Conservation (phyloP, 2,888 invertebrate species). For the Bombylius major region DNA sequence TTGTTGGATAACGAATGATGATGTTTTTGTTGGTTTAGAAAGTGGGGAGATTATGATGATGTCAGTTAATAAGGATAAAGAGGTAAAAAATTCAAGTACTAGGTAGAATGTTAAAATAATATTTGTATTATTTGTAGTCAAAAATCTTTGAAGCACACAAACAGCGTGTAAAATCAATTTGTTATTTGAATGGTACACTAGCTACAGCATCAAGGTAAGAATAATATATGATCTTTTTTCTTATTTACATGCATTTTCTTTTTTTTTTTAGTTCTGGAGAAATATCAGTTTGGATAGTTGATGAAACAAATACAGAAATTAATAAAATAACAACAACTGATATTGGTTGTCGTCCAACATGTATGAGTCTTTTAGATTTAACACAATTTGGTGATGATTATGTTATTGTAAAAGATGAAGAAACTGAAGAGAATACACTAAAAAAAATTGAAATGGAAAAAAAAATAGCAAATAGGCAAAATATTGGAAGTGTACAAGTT, state of each 20-base stretch:
- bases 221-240: not conserved
- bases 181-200: slow-evolving; percentile 43
- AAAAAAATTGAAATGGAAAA: not conserved
- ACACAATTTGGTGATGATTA: slow-evolving; percentile 21
- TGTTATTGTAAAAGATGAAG: slow-evolving; percentile 8
- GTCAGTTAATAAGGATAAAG: slow-evolving; percentile 41
- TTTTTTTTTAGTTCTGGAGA: slow-evolving; percentile 48
- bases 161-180: slow-evolving; percentile 55
- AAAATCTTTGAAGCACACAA: slow-evolving; percentile 44
- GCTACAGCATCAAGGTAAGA: slow-evolving; percentile 52
- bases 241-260: not conserved
- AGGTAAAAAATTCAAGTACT: slow-evolving; percentile 16
- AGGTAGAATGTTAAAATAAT: not conserved
- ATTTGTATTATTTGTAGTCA: slow-evolving; percentile 1
- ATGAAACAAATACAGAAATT: slow-evolving; percentile 28
- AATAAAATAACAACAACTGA: slow-evolving; percentile 43
- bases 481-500: not conserved
- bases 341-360: slow-evolving; percentile 61
- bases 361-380: slow-evolving; percentile 47
- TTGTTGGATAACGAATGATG: slow-evolving; percentile 52
- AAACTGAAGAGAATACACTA: not conserved
- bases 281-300: slow-evolving; percentile 55
- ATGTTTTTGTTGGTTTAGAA: slow-evolving; percentile 58
- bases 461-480: not conserved
- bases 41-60: slow-evolving; percentile 54